Base-by-base conservation (phyloP, 1,140 invertebrate genomes). In the Oreohelix idahoensis region DNA sequence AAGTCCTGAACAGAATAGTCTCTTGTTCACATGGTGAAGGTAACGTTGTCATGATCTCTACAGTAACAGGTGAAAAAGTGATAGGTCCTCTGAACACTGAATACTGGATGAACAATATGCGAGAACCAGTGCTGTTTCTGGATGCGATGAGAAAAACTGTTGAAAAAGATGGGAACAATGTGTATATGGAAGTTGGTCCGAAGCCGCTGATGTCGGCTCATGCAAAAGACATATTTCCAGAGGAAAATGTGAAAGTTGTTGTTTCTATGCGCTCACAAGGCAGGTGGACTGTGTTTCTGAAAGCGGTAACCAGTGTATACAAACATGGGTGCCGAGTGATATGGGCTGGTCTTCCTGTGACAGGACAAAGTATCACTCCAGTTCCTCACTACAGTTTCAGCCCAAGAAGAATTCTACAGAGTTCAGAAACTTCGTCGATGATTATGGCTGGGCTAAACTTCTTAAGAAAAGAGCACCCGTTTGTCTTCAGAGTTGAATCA, bases 111-210 rank as follows among this genome's bases (percentile, higher is more conserved):
- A 63, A 86, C 45, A 88, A 88, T 79, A 71, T 88, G 36, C 39
- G 87, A 58, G 36, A 87, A 70, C 84, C 86, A 35, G 86, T 88
- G 35, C 77, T 79, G 0, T 86, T 88, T 78, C 49, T 51, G 23
- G 42, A 87, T n/a, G 87, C 85, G n/a, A 63, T 88, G 20, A 35
- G 45, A 32, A 77, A 83, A 42, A 74, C 87, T 4, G 39, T 49
- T 20, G 32, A 53, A 0, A 20, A 36, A 53, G 75, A 79, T n/a
- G 75, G 75, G 10, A 63, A 83, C 39, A 86, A 87, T 38, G 77
- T 88, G 29, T 86, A 86, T 66, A 42, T 89, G 42, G 89, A 89
- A 80, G 85, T 89, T 29, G 88, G 89, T 2, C 88, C 88, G 17
- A 87, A 81, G 66, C 85, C 89, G 10, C 84, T 88, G 5, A 66